These are phyloP conservation scores for Oryzias melastigma DNA, from an alignment of 2,113 vertebrate species.

Conservation along the genomic window DNA sequence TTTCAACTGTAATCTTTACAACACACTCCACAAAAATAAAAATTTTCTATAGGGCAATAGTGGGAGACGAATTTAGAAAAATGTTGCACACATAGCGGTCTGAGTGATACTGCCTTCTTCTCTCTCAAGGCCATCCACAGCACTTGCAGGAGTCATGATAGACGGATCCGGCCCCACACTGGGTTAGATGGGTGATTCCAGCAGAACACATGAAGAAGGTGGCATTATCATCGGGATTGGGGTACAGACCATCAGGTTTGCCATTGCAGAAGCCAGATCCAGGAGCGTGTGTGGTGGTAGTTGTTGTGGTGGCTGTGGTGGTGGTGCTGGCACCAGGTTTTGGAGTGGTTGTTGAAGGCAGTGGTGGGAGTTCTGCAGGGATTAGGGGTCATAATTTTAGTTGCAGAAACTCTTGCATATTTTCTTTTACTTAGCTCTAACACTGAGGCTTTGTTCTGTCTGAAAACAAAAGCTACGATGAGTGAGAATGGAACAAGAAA, in stretches of 20 bases:
- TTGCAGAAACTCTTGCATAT: background rate
- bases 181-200: slow-evolving; percentile 42
- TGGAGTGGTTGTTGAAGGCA: slow-evolving; percentile 5
- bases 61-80: too few species aligned
- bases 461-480: too few species aligned
- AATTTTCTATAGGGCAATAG: too few species aligned
- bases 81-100: too few species aligned
- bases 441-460: too few species aligned
- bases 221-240: slow-evolving; percentile 46
- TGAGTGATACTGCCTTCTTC: too few species aligned
- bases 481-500: too few species aligned
- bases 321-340: slow-evolving; percentile 41
- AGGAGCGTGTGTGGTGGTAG: slow-evolving; percentile 44
- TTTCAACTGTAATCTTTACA: too few species aligned
- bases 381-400: background rate
- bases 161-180: slow-evolving; percentile 55
- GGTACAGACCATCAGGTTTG: slow-evolving; percentile 72
- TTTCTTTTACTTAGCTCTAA: too few species aligned
- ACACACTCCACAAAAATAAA: too few species aligned
- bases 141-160: slow-evolving; percentile 69
- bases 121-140: slow-evolving; percentile 68
- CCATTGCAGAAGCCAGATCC: slow-evolving; percentile 73
- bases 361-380: background rate
- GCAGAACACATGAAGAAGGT: slow-evolving; percentile 67
- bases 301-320: slow-evolving; percentile 57